Percentiles rank a stretch among this genome's conserved stretches.
Evolutionary conservation across 2,113 vertebrate species (phyloP).

Genomic region (Zingel zingel): DNA sequence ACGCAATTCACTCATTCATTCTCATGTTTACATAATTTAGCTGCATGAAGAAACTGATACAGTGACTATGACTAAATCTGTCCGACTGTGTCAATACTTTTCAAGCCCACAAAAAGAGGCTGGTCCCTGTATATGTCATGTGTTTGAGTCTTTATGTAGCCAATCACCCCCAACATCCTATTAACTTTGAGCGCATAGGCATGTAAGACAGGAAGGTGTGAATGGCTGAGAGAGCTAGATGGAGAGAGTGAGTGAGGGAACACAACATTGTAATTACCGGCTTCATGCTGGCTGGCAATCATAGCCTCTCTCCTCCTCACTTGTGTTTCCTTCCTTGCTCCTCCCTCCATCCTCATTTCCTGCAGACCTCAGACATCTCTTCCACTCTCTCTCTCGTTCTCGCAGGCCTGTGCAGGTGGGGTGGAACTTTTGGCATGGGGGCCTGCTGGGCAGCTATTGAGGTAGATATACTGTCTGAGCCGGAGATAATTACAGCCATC

Average conservation of each 20-base stretch:
- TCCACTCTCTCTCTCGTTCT: conserved; percentile 28
- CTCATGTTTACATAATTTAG: background rate
- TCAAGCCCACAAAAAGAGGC: background rate
- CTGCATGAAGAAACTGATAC: background rate
- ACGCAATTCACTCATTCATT: background rate
- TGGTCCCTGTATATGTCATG: conserved; percentile 6
- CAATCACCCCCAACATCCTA: conserved; percentile 46
- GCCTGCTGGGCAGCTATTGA: conserved; percentile 58
- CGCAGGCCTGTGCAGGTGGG: conserved; percentile 36
- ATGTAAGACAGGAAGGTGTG: conserved; percentile 68
- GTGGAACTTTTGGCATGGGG: conserved; percentile 45
- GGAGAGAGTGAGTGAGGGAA: conserved; percentile 45
- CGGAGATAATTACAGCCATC: conserved; percentile 57
- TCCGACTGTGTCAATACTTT: background rate
- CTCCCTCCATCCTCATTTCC: conserved; percentile 55
- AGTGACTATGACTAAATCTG: background rate
- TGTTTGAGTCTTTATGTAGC: conserved; percentile 64
- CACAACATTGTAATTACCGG: conserved; percentile 74
- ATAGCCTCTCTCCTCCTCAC: conserved; percentile 66
- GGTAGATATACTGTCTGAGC: conserved; percentile 24
- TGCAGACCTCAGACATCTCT: conserved; percentile 54
- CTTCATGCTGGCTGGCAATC: conserved; percentile 79
- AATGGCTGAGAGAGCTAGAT: conserved; percentile 52
- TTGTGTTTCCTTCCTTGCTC: conserved; percentile 49
- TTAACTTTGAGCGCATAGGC: conserved; percentile 73